Percentiles rank a stretch among this genome's conserved stretches.
These are phyloP conservation scores for Drosophila paracracens DNA, from an alignment of 2,888 invertebrate species.

Conservation along the genomic window DNA sequence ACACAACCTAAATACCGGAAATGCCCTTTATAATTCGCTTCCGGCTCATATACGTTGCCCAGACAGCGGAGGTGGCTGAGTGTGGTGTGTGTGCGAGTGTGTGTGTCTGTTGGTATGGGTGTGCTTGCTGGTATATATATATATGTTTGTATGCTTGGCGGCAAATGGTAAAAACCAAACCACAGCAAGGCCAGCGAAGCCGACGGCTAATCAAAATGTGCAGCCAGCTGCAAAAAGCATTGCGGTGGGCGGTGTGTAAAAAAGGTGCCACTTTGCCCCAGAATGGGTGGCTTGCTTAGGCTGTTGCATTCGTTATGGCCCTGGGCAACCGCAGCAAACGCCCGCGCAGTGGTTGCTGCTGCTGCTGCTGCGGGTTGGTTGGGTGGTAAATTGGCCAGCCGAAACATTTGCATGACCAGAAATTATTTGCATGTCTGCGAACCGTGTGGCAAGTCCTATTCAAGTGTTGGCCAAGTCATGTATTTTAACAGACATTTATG, in stretches of 20 bases:
- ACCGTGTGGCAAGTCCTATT: constrained; percentile 1
- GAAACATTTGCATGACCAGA: constrained; percentile 50
- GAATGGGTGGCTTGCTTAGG: constrained; percentile 18
- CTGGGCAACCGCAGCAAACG: constrained; percentile 53
- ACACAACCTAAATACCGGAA: constrained; percentile 73
- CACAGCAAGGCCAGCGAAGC: constrained; percentile 39
- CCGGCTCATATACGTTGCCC: constrained; percentile 70
- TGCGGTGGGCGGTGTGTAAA: constrained; percentile 6
- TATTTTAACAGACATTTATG: constrained; percentile 18
- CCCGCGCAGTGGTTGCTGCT: constrained; percentile 27
- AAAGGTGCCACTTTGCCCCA: constrained; percentile 35
- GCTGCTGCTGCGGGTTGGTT: neutral
- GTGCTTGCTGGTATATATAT: constrained; percentile 4
- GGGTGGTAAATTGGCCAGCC: constrained; percentile 16
- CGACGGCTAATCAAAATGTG: constrained; percentile 76
- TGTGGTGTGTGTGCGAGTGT: constrained; percentile 4
- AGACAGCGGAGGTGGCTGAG: constrained; percentile 41
- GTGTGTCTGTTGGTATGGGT: constrained; percentile 4
- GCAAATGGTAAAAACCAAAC: constrained; percentile 69
- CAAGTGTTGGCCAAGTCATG: constrained; percentile 21
- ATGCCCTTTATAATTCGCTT: constrained; percentile 81
- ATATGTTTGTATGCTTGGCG: constrained; percentile 31
- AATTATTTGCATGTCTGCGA: constrained; percentile 42
- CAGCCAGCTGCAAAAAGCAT: constrained; percentile 70
- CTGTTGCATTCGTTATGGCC: constrained; percentile 10